Evolutionary conservation across 2,888 invertebrate genomes (phyloP), one percentile per base, ranked within the genome.

Genomic region (Cryptocephalus primarius): DNA sequence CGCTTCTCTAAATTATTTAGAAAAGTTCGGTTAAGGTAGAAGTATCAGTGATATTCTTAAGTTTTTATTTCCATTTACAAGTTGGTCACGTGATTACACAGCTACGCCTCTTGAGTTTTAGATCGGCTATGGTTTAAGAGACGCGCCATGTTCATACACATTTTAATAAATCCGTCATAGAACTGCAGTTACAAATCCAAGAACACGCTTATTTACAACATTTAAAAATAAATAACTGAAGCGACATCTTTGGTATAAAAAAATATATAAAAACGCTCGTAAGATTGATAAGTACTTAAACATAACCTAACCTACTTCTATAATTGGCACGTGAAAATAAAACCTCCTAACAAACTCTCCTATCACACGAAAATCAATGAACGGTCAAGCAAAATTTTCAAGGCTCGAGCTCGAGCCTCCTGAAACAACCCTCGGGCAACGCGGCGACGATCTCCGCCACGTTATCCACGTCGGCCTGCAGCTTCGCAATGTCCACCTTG

Each of bases 381-480:
- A 22, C 22, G 22, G 22, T 42, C 39, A 40, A 9, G 12, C 32
- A 14, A 32, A 12, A 33, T 8, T 10, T 38, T 48, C 71, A 77
- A 8, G 85, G 85, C 66, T 92, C 91, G 39, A 92, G 74, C 50
- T 81, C 79, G 44, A 83, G 75, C 55, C 82, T 76, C 64, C 86
- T 88, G 72, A 83, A 88, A 69, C 94, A 94, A 2, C 78, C 77
- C 1, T 77, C 75, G 0, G 94, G 95, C 50, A 95, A 74, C 48
- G 89, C 79, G 45, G 82, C 79, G 2, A 84, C 75, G 57, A 95
- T 94, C 40, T 82, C 80, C 60, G 84, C 82, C 42, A 94, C 81
- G 64, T 91, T 93, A 4, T 79, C 77, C 1, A 94, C 93, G 67
- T 94, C 91, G 3, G 71, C 71, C 51, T 77, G 72, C 11, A 93